These are phyloP conservation scores for Ennomos erosarius DNA, from an alignment of 2,888 invertebrate species.

Conservation along the genomic window DNA sequence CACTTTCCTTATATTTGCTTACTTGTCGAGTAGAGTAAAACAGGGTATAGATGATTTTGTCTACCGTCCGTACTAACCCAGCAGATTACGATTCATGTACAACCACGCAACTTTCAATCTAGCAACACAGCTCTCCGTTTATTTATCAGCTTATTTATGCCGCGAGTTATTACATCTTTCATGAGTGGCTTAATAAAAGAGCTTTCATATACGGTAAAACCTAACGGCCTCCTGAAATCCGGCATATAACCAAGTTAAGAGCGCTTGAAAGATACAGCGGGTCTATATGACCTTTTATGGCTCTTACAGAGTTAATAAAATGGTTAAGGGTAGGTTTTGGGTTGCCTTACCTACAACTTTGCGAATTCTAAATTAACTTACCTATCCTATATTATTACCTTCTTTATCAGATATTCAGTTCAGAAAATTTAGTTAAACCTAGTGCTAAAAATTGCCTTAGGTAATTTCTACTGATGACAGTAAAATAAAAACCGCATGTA, in stretches of 20 bases:
- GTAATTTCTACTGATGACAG: no score
- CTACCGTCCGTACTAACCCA: no score
- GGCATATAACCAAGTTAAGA: constrained; percentile 21
- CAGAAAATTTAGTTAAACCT: no score
- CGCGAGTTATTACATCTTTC: constrained; percentile 33
- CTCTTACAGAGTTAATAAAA: constrained; percentile 26
- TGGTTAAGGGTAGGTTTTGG: constrained; percentile 1
- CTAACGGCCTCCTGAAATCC: constrained; percentile 32
- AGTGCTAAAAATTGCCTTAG: no score
- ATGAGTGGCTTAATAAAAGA: constrained; percentile 29
- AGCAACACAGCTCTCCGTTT: constrained; percentile 22
- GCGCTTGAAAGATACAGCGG: constrained; percentile 17
- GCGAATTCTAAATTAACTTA: neutral
- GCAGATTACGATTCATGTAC: no score
- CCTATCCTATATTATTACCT: no score
- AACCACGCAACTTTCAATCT: neutral
- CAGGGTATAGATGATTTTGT: no score
- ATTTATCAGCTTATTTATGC: constrained; percentile 24
- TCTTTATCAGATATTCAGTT: no score
- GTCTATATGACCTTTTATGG: constrained; percentile 13
- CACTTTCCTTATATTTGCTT: no score
- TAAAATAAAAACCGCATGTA: no score
- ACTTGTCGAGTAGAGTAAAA: no score
- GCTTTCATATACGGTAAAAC: constrained; percentile 33
- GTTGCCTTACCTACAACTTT: neutral